These are phyloP conservation scores for Cheilosia scutellata DNA, from an alignment of 2,888 invertebrate species.

Conservation along the genomic window DNA sequence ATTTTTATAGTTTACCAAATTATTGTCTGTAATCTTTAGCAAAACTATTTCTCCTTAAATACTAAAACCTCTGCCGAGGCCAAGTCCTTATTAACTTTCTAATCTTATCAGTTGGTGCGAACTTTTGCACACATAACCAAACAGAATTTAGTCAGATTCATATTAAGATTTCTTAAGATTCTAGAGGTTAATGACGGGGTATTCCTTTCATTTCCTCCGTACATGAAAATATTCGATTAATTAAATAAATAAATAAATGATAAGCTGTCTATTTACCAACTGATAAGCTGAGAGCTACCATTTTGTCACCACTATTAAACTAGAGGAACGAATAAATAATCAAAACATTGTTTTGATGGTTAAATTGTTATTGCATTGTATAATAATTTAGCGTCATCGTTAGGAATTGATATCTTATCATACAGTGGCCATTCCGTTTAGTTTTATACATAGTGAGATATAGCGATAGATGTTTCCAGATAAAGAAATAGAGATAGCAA, in stretches of 20 bases:
- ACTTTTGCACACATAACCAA: not conserved
- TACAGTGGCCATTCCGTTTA: no score
- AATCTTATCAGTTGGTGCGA: not conserved
- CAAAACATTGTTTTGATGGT: no score
- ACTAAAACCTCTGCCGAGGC: not conserved
- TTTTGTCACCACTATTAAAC: no score
- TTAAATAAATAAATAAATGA: not conserved
- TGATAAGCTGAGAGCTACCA: no score
- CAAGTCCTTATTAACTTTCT: not conserved
- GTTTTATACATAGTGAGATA: no score
- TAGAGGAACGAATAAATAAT: no score
- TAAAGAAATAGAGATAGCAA: no score
- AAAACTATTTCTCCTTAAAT: not conserved
- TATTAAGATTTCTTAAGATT: not conserved
- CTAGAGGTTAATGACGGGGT: not conserved
- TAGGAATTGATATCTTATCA: no score
- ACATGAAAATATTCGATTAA: not conserved
- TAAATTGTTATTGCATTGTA: no score
- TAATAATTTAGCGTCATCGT: no score
- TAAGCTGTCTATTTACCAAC: no score
- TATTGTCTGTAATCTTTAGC: not conserved
- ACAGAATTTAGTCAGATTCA: not conserved
- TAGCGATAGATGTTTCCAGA: no score
- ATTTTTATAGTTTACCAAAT: slow-evolving; percentile 10
- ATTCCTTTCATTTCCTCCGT: not conserved